phyloP scores from a whole-genome alignment of 2,113 vertebrate genomes.

The Misgurnus mizolepis region DNA sequence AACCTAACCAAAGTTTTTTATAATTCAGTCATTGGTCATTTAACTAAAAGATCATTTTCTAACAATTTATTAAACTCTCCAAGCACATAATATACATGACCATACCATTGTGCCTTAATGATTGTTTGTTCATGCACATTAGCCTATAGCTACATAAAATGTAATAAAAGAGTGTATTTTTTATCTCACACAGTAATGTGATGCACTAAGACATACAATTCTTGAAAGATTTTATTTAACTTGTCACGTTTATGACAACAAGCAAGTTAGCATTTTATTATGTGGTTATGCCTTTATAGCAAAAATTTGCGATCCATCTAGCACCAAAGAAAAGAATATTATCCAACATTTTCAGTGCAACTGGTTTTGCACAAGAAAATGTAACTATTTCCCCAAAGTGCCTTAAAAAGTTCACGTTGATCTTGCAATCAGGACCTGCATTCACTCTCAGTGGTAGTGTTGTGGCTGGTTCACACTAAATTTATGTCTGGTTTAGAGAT shows the following conservation, averaged over 20 bases:
- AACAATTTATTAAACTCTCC: not conserved
- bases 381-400: conserved; percentile 1
- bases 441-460: not conserved
- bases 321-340: conserved; percentile 12
- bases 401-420: not conserved
- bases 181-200: not conserved
- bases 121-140: not conserved
- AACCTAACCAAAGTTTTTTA: not conserved
- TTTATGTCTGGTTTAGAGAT: not conserved
- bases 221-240: not conserved
- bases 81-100: not conserved
- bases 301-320: not conserved
- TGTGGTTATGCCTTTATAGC: not conserved
- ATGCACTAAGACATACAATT: not conserved
- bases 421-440: conserved; percentile 16
- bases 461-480: not conserved
- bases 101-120: conserved; percentile 29
- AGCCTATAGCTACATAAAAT: not conserved
- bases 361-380: not conserved
- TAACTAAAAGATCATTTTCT: not conserved
- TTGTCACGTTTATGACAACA: not conserved
- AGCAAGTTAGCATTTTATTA: not conserved
- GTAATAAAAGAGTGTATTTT: not conserved
- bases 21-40: not conserved
- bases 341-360: not conserved